Conservation (phyloP, 2,113 vertebrate genomes). For the Etheostoma spectabile region DNA sequence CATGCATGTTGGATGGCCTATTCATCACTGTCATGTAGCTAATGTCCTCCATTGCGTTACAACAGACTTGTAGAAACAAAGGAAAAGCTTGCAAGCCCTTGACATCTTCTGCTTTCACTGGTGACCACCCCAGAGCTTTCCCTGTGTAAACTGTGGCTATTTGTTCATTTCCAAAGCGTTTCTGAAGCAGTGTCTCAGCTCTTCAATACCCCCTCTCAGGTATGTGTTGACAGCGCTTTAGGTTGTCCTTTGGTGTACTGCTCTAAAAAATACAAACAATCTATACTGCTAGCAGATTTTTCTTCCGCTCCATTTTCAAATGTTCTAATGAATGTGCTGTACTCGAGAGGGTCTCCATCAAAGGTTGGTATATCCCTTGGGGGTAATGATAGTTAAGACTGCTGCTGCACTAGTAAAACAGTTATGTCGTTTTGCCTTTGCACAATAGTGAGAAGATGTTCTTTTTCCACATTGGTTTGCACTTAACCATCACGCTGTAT, state of each 20-base stretch:
- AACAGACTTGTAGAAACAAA: neutral
- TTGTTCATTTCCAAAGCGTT: neutral
- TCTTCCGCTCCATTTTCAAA: neutral
- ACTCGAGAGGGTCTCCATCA: neutral
- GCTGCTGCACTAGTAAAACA: neutral
- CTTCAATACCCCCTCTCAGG: no score
- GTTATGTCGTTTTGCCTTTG: neutral
- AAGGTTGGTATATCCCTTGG: neutral
- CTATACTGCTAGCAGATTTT: neutral
- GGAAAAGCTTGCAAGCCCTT: neutral
- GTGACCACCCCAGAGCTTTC: neutral
- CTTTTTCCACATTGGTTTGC: neutral
- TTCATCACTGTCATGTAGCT: neutral
- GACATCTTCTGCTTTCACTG: neutral
- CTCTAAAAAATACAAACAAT: neutral
- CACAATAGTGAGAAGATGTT: neutral
- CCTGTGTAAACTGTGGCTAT: neutral
- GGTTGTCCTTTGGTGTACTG: neutral
- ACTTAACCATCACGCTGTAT: neutral
- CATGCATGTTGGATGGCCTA: neutral
- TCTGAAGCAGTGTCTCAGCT: neutral
- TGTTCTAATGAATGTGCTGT: neutral
- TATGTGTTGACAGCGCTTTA: neutral
- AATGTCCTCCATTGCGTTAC: neutral
- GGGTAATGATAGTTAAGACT: neutral